Base-by-base conservation (phyloP, 2,113 vertebrate species). In the Pollachius pollachius region DNA sequence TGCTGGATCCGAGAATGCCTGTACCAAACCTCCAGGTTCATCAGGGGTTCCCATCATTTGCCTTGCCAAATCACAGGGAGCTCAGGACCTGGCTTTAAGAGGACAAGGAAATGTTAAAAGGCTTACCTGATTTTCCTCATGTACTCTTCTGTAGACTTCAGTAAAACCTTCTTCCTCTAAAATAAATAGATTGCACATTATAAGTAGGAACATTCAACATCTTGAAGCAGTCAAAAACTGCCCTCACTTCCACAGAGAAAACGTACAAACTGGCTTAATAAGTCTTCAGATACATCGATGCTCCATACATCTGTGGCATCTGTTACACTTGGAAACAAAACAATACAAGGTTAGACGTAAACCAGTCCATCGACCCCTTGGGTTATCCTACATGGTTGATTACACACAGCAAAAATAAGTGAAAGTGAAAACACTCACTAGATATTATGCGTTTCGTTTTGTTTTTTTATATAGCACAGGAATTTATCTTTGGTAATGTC, bases 91-190 rank as follows among this genome's bases (percentile, higher is more conserved):
- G 6, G 48, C 54, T 62, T 70, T 15, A 15, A 34, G 57, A n/a
- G 59, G 19, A 17, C 5, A 18, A 13, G 11, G n/a, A 30, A 0
- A 19, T 41, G 63, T 64, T 11, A 48, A 48, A n/a, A 9, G 17
- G 64, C 85, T 83, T 79, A 91, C 91, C 89, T 90, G 27, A 91
- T 76, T 68, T 87, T 92, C 3, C 79, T 58, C 6, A 85, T 61
- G 57, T 73, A 88, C 64, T 89, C 88, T 64, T 89, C 89, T 67
- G 84, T 76, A 17, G 90, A 90, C 56, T 77, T 89, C 73, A 89
- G 61, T 5, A 73, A 64, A 69, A 78, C 78, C 52, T 15, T 86
- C 69, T 79, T 74, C 59, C 76, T 85, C 90, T 90, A 78, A 61
- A 57, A n/a, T 2, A 21, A 81, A 83, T 79, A 8, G 41, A 48